Evolutionary conservation across 2,888 invertebrate genomes (phyloP), one percentile per base, ranked within the genome.

Genomic region (Lasioglossum marginatum): DNA sequence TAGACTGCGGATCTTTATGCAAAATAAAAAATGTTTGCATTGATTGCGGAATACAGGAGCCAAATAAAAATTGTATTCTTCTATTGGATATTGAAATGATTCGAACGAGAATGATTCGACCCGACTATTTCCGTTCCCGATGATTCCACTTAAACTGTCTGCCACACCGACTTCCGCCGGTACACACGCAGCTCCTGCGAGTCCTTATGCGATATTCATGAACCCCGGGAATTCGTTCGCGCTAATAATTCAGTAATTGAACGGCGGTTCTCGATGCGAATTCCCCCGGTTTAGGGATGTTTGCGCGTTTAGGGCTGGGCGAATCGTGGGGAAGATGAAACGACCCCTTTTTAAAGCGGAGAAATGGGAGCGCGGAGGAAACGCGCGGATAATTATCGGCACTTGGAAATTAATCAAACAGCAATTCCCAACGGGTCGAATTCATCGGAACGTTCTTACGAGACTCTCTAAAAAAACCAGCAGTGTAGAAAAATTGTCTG

Each of bases 41-140:
- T n/a, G n/a, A n/a, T n/a, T n/a, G n/a, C n/a, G 10, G 40, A 2
- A 12, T 10, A 40, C 40, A 12, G 40, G 12, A 40, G 12, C 2
- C 3, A 40, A 12, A 40, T 40, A 40, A 12, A 40, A 40, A 12
- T 40, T 40, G 40, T 40, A 40, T 1, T 40, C 2, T 12, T 40
- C 40, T 40, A 2, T 40, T 12, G 57, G 37, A 45, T 66, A 52
- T 79, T 83, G 19, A 37, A 79, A 79, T 83, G 79, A 83, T 70
- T 76, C 37, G 5, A 31, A n/a, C 40, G 27, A 66, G 52, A 60
- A 82, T 82, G 27, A 77, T 79, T 19, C 52, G 23, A 23, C 37
- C 23, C 52, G 31, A 12, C 60, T 45, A 12, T 63, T 78, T 74
- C 76, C 71, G 71, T 71, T 43, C 52, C 23, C 60, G 34, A 37